Evolutionary conservation across 2,113 vertebrate species (phyloP).

Genomic region (Anolis carolinensis): DNA sequence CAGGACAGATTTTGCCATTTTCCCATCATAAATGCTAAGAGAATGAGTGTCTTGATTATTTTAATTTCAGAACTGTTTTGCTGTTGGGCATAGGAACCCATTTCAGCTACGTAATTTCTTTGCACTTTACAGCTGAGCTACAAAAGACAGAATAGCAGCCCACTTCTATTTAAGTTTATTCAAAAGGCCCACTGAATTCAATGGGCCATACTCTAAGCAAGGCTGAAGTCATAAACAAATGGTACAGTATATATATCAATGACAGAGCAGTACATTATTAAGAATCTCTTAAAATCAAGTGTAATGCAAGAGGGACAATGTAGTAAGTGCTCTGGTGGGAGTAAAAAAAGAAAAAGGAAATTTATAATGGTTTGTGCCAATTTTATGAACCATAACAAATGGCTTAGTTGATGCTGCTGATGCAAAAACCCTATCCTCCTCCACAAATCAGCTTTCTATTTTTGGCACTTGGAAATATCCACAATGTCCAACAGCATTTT

Average conservation of each 20-base stretch:
- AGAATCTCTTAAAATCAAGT: slow-evolving; percentile 2
- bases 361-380: slow-evolving; percentile 49
- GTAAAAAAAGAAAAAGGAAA: slow-evolving; percentile 44
- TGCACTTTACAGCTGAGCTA: not conserved
- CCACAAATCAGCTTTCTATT: slow-evolving; percentile 70
- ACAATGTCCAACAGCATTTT: slow-evolving; percentile 65
- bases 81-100: not conserved
- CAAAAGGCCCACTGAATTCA: not conserved
- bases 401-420: slow-evolving; percentile 61
- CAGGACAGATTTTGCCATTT: not conserved
- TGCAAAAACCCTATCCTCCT: slow-evolving; percentile 61
- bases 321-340: not conserved
- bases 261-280: not conserved
- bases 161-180: not conserved
- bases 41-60: not conserved
- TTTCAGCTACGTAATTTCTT: not conserved
- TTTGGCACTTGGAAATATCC: slow-evolving; percentile 66
- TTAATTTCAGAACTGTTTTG: not conserved
- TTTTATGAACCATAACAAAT: slow-evolving; percentile 65
- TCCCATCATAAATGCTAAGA: not conserved
- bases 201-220: not conserved
- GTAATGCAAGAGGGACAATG: slow-evolving; percentile 7
- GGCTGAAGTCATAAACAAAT: not conserved
- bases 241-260: not conserved
- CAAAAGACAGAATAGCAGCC: not conserved